Base-by-base conservation (phyloP, 2,888 invertebrate genomes). In the Nesidiocoris tenuis region DNA sequence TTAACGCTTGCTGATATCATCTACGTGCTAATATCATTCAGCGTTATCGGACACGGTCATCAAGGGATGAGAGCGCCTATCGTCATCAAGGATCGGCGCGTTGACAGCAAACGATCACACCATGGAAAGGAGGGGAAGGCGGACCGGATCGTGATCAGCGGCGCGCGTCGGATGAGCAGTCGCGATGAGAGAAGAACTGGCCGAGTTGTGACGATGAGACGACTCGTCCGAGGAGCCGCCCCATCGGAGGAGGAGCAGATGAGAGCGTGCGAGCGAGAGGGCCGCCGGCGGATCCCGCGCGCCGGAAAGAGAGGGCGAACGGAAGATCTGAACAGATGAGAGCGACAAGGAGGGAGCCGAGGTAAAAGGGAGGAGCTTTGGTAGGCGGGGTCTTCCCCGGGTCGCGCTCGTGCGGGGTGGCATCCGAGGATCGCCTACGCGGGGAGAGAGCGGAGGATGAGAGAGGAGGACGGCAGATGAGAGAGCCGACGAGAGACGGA, bases 281-380 rank as follows among this genome's bases (percentile, higher is more conserved):
- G 21, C 12, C 39, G 67, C 22, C 24, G 22, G 23, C 23, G n/a
- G n/a, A 24, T 64, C 24, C 16, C 1, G 57, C 59, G 56, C 68
- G 56, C 18, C 18, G 18, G 25, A 64, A 22, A 57, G 17, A 22
- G 68, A n/a, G 55, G 22, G 22, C 55, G 54, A 55, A 54, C 17
- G 55, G n/a, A 67, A 55, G 67, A 67, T 56, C 39, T 39, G 5
- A 12, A 12, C 39, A 39, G 39, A 39, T 39, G 39, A n/a, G 66
- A 56, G 22, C 7, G 21, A n/a, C 16, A 17, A 56, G 22, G 55
- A 61, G 39, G 19, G 39, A 61, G 21, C 25, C 72, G 72, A 72
- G 72, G 61, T 72, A 70, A 70, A 57, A 70, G 70, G 70, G 70
- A 70, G 70, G 70, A 70, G 70, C 70, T 61, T 39, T 12, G 59